A percentile compares a stretch with the other conserved stretches of the same genome.
Evolutionary conservation across 1,140 invertebrate genomes (phyloP).

Genomic region (Acromyrmex charruanus): DNA sequence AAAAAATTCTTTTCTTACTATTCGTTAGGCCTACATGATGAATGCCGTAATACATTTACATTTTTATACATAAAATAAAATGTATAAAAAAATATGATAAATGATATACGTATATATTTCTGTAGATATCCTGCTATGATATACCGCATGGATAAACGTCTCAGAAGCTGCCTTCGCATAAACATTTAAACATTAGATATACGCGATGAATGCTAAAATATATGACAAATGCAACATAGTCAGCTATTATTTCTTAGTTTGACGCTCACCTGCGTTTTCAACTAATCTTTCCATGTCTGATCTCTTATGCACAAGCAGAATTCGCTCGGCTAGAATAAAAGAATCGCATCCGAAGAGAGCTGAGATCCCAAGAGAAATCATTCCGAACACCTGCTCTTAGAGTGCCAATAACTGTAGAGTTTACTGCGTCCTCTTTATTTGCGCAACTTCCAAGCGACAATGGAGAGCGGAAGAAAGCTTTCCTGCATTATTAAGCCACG

Average conservation of each 20-base stretch:
- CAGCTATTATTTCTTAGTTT: not conserved
- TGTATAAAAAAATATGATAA: not conserved
- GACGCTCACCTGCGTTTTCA: slow-evolving; percentile 7
- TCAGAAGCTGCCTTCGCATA: not conserved
- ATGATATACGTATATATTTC: not conserved
- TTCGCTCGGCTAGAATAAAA: slow-evolving; percentile 54
- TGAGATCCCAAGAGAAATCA: slow-evolving; percentile 74
- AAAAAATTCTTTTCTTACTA: not conserved
- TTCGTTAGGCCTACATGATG: not conserved
- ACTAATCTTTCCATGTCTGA: slow-evolving; percentile 56
- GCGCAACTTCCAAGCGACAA: slow-evolving; percentile 53
- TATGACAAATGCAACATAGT: not conserved
- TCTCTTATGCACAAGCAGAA: slow-evolving; percentile 57
- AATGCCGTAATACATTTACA: not conserved
- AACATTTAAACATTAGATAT: slow-evolving; percentile 36
- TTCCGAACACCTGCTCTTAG: slow-evolving; percentile 76
- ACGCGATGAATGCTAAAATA: slow-evolving; percentile 27
- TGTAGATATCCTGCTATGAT: not conserved
- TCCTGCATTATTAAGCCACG: slow-evolving; percentile 72
- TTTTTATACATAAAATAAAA: not conserved
- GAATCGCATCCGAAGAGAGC: slow-evolving; percentile 60
- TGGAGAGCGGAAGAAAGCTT: slow-evolving; percentile 65
- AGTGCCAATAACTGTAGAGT: slow-evolving; percentile 75
- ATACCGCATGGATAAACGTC: not conserved
- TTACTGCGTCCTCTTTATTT: slow-evolving; percentile 74